A percentile compares a stretch with the other conserved stretches of the same genome.
phyloP scores from a whole-genome alignment of 2,797 vertebrate genomes.

The Myripristis murdjan region DNA sequence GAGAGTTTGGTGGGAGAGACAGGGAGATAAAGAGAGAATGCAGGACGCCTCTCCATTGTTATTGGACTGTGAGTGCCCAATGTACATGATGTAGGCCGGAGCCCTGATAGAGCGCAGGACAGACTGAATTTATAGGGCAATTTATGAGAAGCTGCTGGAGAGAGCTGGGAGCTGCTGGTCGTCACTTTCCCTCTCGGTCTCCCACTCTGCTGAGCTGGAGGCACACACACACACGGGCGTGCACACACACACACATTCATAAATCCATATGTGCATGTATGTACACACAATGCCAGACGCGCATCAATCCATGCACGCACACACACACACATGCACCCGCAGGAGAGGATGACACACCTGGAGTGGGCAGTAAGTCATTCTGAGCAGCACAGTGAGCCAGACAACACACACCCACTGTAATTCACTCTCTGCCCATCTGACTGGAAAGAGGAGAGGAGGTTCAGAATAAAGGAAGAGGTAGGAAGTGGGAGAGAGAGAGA shows the following conservation, averaged over 20 bases:
- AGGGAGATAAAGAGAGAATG: not conserved
- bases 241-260: not conserved
- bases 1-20: not conserved
- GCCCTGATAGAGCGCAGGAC: slow-evolving; percentile 29
- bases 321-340: slow-evolving; percentile 12
- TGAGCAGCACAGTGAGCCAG: slow-evolving; percentile 16
- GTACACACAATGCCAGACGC: slow-evolving; percentile 27
- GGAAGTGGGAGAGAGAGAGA: not conserved
- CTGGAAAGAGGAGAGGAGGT: not conserved
- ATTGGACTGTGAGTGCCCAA: slow-evolving; percentile 17
- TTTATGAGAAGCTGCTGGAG: slow-evolving; percentile 49
- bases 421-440: slow-evolving; percentile 11
- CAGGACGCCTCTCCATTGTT: not conserved
- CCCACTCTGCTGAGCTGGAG: slow-evolving; percentile 29
- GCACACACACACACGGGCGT: slow-evolving; percentile 2
- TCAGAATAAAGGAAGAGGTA: not conserved
- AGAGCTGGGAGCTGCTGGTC: slow-evolving; percentile 37
- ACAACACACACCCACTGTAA: slow-evolving; percentile 16
- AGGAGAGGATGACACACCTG: slow-evolving; percentile 40
- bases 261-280: too few species aligned
- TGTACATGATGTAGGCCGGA: slow-evolving; percentile 32
- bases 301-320: slow-evolving; percentile 43
- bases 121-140: slow-evolving; percentile 54
- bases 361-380: slow-evolving; percentile 44
- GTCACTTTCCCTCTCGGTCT: slow-evolving; percentile 61